Evolutionary conservation across 2,113 vertebrate genomes (phyloP), one percentile per base, ranked within the genome.

Genomic region (Mustela nigripes): DNA sequence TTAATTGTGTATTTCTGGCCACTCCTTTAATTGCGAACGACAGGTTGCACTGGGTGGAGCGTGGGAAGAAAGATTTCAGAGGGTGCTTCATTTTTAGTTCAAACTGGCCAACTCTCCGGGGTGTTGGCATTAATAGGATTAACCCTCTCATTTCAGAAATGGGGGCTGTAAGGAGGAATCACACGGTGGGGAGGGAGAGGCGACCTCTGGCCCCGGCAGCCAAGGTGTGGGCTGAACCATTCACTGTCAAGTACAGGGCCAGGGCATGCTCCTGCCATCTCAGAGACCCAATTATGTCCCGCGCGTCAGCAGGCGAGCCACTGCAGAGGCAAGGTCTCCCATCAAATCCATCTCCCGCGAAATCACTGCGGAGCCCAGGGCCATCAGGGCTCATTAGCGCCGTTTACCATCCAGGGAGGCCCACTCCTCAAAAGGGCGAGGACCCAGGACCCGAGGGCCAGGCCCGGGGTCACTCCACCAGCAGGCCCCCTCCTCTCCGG

Each of bases 221-320:
- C 92, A 99, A 98, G 98, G 98, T 98, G 98, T 97, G 90, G 95
- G 98, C 98, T 98, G 99, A 99, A 99, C 99, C 99, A 99, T 99
- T 98, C 97, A 97, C 97, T 97, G 98, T 99, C 53, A 56, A 5
- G 53, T 16, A 18, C 53, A 56, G 99, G 98, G 98, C 98, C 99
- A 98, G 99, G 97, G 98, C 0, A 98, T 98, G 97, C 98, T 99
- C 98, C 99, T 98, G 99, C 99, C 99, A 92, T 99, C 99, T 99
- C 99, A 95, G 99, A 99, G 99, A 99, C 99, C 99, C 99, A 99
- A 99, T 99, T 99, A 99, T 99, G 99, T 99, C 99, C 98, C 98
- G 96, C 98, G 99, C 99, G 99, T 99, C 99, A 99, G 99, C 99
- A 99, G 98, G 98, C 98, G 98, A 99, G 98, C 99, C 99, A 98